Conservation (phyloP, 1,140 invertebrate species). For the Hyposmocoma kahamanoa region DNA sequence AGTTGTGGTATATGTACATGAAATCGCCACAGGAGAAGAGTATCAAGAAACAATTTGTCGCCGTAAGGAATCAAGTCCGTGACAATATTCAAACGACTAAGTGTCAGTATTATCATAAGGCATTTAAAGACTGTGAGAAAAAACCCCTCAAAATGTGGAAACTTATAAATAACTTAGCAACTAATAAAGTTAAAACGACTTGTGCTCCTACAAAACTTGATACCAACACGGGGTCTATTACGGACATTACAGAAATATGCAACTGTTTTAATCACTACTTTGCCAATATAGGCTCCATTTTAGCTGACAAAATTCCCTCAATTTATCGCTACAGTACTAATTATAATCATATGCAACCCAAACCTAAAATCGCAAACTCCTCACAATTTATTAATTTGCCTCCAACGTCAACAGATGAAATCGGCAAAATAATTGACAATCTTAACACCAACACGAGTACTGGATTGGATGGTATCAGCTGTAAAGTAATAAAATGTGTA, state of each 20-base stretch:
- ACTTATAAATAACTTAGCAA: neutral
- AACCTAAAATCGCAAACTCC: no score
- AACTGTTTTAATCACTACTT: conserved; percentile 3
- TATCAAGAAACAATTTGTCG: neutral
- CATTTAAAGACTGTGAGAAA: neutral
- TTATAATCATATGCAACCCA: no score
- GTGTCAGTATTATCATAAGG: neutral
- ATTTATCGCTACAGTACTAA: no score
- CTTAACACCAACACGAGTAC: no score
- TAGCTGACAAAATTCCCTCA: neutral
- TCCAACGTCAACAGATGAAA: no score
- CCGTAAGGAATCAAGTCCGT: neutral
- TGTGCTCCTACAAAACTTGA: neutral
- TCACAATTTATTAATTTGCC: no score
- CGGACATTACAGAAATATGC: neutral
- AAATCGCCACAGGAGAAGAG: no score
- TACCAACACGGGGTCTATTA: neutral
- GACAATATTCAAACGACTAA: neutral
- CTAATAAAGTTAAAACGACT: neutral
- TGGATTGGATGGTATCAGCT: no score
- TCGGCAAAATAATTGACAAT: no score
- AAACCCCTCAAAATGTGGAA: neutral
- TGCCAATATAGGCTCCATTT: neutral
- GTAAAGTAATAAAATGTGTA: no score
- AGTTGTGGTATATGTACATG: no score